Percentiles rank a stretch among this genome's conserved stretches.
Evolutionary conservation across 30 jellyfish, hydroid and myxozoan species (phyloP).

Genomic region (Cassiopea xamachana): DNA sequence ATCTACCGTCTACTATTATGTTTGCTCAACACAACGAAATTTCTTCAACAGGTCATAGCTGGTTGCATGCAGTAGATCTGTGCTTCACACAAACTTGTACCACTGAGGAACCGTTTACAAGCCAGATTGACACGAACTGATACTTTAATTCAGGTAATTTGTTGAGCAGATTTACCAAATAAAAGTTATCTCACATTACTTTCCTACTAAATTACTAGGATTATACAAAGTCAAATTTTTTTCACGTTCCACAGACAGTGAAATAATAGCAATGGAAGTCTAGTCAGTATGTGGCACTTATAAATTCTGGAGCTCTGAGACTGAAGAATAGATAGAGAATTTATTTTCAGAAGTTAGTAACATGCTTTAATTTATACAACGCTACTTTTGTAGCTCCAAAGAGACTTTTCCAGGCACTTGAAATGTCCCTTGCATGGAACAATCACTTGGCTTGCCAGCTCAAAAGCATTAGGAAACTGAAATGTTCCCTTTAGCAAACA

Average conservation of each 20-base stretch:
- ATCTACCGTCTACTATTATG: background rate
- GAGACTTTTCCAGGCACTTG: too few species aligned
- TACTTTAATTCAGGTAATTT: background rate
- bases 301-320: too few species aligned
- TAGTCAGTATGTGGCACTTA: too few species aligned
- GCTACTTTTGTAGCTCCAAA: too few species aligned
- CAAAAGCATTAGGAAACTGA: too few species aligned
- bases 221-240: background rate
- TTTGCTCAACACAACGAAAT: background rate
- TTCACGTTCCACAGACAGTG: background rate
- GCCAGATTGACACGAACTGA: background rate
- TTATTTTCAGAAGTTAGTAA: too few species aligned
- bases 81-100: background rate
- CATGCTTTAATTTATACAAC: too few species aligned
- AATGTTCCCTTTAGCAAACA: too few species aligned
- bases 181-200: background rate
- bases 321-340: too few species aligned
- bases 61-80: background rate
- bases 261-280: too few species aligned
- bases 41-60: background rate
- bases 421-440: too few species aligned
- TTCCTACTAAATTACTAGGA: background rate
- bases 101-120: constrained; percentile 4
- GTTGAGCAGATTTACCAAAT: background rate
- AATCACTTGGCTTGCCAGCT: too few species aligned